Conservation (phyloP, 1,140 invertebrate genomes). For the Hypsibius dujardini region DNA sequence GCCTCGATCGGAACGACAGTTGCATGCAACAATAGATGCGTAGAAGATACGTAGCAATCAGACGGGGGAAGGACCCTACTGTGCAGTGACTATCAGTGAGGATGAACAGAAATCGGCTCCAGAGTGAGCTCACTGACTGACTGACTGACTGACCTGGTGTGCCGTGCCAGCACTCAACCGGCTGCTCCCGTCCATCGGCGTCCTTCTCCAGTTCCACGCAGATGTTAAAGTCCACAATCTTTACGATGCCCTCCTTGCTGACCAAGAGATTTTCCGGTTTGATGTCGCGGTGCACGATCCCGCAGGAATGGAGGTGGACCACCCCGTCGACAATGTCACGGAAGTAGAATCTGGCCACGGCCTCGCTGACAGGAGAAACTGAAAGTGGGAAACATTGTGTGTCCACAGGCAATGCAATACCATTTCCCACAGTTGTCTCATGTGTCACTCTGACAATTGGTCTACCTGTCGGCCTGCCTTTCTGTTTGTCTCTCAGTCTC, state of each 20-base stretch:
- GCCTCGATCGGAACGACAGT: no score
- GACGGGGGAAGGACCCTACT: no score
- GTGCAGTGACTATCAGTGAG: no score
- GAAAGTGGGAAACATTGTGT: constrained; percentile 81
- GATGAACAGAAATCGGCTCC: no score
- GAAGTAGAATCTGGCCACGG: constrained; percentile 73
- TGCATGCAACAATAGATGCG: no score
- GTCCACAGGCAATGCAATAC: constrained; percentile 32
- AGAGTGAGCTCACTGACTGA: no score
- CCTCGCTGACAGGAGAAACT: constrained; percentile 52
- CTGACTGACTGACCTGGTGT: background rate
- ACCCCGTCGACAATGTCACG: constrained; percentile 71
- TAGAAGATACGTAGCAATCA: no score
- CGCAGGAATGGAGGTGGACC: constrained; percentile 75
- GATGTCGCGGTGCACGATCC: constrained; percentile 73
- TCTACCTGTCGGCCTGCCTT: no score
- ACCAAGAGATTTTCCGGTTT: constrained; percentile 77
- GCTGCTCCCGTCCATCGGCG: background rate
- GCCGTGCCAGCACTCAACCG: background rate
- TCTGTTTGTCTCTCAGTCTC: no score
- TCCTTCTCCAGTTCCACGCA: background rate
- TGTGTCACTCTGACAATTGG: no score
- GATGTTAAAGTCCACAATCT: constrained; percentile 73
- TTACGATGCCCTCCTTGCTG: constrained; percentile 57
- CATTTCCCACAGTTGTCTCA: no score